These are phyloP conservation scores for Miichthys miiuy DNA, from an alignment of 2,797 vertebrate genomes.

Conservation along the genomic window DNA sequence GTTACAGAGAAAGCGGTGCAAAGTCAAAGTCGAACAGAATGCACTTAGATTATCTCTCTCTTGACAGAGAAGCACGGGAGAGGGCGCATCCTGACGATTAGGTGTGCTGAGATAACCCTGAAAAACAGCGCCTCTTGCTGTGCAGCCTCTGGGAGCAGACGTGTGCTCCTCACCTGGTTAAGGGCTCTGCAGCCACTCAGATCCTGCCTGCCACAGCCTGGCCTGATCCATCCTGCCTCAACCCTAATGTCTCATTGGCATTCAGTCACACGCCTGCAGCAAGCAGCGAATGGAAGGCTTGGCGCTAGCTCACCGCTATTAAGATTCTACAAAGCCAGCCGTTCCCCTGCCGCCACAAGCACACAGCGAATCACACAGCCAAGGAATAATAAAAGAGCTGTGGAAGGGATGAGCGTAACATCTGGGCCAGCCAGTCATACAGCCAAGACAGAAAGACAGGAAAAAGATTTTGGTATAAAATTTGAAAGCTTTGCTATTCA, in stretches of 20 bases:
- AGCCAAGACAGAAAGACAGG: constrained; percentile 45
- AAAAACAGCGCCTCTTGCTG: constrained; percentile 46
- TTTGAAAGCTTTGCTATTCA: constrained; percentile 34
- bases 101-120: constrained; percentile 61
- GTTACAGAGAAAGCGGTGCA: constrained; percentile 28
- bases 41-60: constrained; percentile 63
- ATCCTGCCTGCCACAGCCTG: constrained; percentile 45
- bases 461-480: constrained; percentile 45
- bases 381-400: constrained; percentile 77
- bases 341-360: constrained; percentile 73
- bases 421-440: constrained; percentile 55
- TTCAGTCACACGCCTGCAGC: constrained; percentile 77
- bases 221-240: constrained; percentile 56
- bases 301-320: constrained; percentile 72
- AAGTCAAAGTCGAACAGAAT: constrained; percentile 49
- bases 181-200: constrained; percentile 60
- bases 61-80: constrained; percentile 48
- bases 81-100: constrained; percentile 45
- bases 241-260: constrained; percentile 80
- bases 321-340: constrained; percentile 82
- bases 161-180: constrained; percentile 54
- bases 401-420: constrained; percentile 51
- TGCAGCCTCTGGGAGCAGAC: constrained; percentile 49
- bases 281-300: constrained; percentile 64
- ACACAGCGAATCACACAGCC: constrained; percentile 68